Percentiles rank a stretch among this genome's conserved stretches.
These are phyloP conservation scores for Carpatolechia fugitivella DNA, from an alignment of 2,888 invertebrate genomes.

Conservation along the genomic window DNA sequence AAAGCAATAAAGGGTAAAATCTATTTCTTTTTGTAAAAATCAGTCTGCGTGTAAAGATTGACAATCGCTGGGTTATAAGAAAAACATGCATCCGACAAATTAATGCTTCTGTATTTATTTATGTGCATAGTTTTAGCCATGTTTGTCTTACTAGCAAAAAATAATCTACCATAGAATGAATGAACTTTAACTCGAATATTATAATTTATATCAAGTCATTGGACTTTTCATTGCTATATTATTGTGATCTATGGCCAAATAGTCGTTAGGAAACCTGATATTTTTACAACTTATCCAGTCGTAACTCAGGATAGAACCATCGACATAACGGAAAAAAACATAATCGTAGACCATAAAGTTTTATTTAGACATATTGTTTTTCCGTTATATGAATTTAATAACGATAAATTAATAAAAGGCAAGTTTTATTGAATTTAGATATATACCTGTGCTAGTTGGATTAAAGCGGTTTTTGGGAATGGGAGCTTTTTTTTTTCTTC, in stretches of 20 bases:
- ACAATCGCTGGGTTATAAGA: not conserved
- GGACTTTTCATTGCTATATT: constrained; percentile 12
- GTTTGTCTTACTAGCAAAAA: not conserved
- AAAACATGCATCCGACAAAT: not conserved
- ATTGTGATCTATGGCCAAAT: not conserved
- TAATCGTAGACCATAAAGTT: not conserved
- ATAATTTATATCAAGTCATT: not conserved
- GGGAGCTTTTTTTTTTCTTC: too few species aligned
- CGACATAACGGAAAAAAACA: not conserved
- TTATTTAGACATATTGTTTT: not conserved
- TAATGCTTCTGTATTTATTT: not conserved
- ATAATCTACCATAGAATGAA: not conserved
- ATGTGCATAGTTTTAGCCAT: not conserved
- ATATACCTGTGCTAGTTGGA: too few species aligned
- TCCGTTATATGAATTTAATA: too few species aligned
- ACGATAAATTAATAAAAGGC: too few species aligned
- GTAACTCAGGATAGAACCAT: not conserved
- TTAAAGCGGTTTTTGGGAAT: too few species aligned
- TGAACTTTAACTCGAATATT: not conserved
- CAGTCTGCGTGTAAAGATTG: not conserved
- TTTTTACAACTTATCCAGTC: not conserved
- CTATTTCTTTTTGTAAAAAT: not conserved
- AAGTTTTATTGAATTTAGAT: too few species aligned
- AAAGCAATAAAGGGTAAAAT: not conserved
- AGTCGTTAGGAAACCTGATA: not conserved